Evolutionary conservation across 2,888 invertebrate species (phyloP), one percentile per base, ranked within the genome.

Genomic region (Andrena chrysosceles): DNA sequence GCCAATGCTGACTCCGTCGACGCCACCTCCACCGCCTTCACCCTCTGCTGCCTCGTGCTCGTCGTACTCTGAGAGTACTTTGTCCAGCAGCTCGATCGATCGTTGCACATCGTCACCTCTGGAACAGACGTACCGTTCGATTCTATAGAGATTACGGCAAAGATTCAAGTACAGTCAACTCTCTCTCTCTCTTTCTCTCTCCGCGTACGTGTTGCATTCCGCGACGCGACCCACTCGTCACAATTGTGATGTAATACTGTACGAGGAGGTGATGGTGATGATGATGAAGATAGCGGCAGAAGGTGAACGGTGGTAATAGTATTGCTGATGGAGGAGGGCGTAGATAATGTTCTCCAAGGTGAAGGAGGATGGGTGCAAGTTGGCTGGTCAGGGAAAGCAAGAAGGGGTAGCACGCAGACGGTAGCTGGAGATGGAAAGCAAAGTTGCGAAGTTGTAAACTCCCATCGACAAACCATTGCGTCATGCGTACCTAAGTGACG

Each of bases 21-120:
- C 93, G 91, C 88, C 93, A 88, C 94, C 95, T 63, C 78, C 95
- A 95, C 96, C 91, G 95, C 96, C 94, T 92, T 95, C 95, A 91
- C 94, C 94, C 89, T 95, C 95, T 93, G 95, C 95, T 93, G 95
- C 95, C 93, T 95, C 96, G 93, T 95, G 95, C 94, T 98, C 98
- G 95, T 98, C 98, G 95, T 98, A 98, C 95, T 98, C 98, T 90
- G 97, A 97, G 94, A 98, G 95, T 94, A 98, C 98, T 93, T 97
- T 97, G 95, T 98, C 98, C 95, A 98, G 95, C 91, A 98, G 95
- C 95, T 97, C 97, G 95, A 98, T 95, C 90, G 97, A 97, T 94
- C 97, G 96, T 95, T 98, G 97, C 94, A 98, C 97, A 94, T 98
- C 98, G 94, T 97, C 97, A 95, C 96, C 96, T 94, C 97, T 97